These are phyloP conservation scores for Ciona savignyi DNA, from an alignment of 23 tunicate species.

Conservation along the genomic window DNA sequence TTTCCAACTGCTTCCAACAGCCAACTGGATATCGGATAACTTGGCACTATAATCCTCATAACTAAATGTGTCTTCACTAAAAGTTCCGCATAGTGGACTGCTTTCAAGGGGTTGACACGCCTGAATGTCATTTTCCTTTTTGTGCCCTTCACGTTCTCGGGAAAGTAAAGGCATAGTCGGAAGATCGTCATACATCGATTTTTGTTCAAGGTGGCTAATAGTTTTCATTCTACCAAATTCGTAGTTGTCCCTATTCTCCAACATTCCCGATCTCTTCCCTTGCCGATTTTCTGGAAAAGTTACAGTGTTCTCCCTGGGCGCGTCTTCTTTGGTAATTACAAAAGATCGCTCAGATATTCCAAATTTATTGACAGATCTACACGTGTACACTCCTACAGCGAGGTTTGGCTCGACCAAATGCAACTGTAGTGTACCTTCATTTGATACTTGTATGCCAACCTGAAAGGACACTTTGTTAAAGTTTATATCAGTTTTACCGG, in stretches of 20 bases:
- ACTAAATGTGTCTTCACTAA: not conserved
- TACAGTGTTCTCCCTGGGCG: too few relatives aligned
- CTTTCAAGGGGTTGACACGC: too few relatives aligned
- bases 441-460: not conserved
- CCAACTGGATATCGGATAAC: not conserved
- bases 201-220: too few relatives aligned
- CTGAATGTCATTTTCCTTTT: too few relatives aligned
- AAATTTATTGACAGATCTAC: constrained; percentile 9
- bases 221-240: too few relatives aligned
- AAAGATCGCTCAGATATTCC: constrained; percentile 12
- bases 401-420: not conserved
- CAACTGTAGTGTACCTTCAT: not conserved
- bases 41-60: not conserved
- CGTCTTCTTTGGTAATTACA: not conserved
- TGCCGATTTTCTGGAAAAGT: too few relatives aligned
- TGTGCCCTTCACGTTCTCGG: too few relatives aligned
- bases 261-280: not conserved
- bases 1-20: not conserved
- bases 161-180: too few relatives aligned
- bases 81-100: not conserved
- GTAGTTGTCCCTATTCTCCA: not conserved
- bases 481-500: too few relatives aligned
- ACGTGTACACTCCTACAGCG: constrained; percentile 20
- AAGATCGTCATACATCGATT: too few relatives aligned
- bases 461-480: too few relatives aligned